Evolutionary conservation across 2,113 vertebrate species (phyloP), one percentile per base, ranked within the genome.

Genomic region (Zeus faber): DNA sequence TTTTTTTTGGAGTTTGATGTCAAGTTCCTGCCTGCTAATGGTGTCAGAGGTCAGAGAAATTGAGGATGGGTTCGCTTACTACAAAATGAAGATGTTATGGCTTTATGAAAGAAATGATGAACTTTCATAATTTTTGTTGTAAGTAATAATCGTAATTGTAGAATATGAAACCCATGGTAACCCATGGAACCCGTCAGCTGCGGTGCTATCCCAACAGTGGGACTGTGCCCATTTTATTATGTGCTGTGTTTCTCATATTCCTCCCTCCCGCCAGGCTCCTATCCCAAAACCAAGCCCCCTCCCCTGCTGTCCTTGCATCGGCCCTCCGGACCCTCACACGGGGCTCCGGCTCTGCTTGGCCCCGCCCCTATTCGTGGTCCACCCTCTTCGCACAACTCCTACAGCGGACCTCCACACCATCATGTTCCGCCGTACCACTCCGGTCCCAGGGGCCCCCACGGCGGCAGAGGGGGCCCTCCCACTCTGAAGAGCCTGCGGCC

Each of bases 281-380:
- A 82, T 24, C 79, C 76, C 21, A 87, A 91, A 74, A 67, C 68
- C 35, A 89, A 91, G 60, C 85, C 87, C 0, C 75, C 63, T n/a
- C 80, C 81, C 1, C 77, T 89, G 49, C 74, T 90, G 37, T 82
- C 81, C 16, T 47, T 89, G 78, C 66, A 81, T 5, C 72, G 49
- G 18, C 63, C 70, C 13, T 74, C 87, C n/a, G 56, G 64, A 33
- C 72, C 77, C 49, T 39, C 66, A 5, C 45, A 77, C 10, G 29
- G 51, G 1, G 69, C 54, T 33, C 54, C 71, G 18, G 24, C 63
- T n/a, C 58, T 68, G 3, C 33, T 77, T 8, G 58, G 63, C 3
- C 68, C 47, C 25, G 64, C 67, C 6, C 4, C 51, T 13, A 22
- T 45, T 31, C 64, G 71, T 0, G 67, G 69, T 16, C 33, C 58